Evolutionary conservation across 2,888 invertebrate species (phyloP), one percentile per base, ranked within the genome.

Genomic region (Apamea sordens): DNA sequence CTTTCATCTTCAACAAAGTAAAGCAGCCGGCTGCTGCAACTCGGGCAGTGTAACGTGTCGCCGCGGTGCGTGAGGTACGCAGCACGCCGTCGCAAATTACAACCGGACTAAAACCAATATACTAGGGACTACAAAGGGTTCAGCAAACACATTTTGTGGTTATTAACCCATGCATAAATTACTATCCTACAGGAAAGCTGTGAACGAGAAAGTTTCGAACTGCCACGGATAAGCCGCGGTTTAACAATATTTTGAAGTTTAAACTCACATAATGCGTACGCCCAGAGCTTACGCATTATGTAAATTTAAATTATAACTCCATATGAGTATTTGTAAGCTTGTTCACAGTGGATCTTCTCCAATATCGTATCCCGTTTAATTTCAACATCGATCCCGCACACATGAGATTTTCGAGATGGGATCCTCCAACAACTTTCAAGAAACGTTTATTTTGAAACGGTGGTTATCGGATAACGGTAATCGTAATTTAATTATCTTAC

Each of bases 91-190:
- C 41, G 65, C 18, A 32, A 59, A 44, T 80, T 80, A 53, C 50
- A 44, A 11, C 71, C n/a, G n/a, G 44, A 79, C 59, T 50, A 59
- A 64, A 59, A 80, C 50, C 65, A 67, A 36, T 72, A 67, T 50
- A 59, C 32, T 15, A 6, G 36, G 28, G 64, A 47, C 36, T 50
- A 85, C 65, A 71, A 50, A 70, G 68, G 80, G 50, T 44, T 70
- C 47, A 13, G 50, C 28, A 63, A 15, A 10, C 44, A 79, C 47
- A 65, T 65, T 65, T 53, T 80, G 85, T 44, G 85, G 59, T 80
- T n/a, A 59, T 10, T 11, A 44, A 53, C 80, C 32, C 44, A 50
- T 44, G 47, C n/a, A 71, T 64, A 21, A 53, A 44, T 63, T 24
- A 3, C 21, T 32, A 36, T 28, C 44, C 18, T 41, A 53, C 21